Evolutionary conservation across 1,140 invertebrate genomes (phyloP).

Genomic region (Cotesia typhae): DNA sequence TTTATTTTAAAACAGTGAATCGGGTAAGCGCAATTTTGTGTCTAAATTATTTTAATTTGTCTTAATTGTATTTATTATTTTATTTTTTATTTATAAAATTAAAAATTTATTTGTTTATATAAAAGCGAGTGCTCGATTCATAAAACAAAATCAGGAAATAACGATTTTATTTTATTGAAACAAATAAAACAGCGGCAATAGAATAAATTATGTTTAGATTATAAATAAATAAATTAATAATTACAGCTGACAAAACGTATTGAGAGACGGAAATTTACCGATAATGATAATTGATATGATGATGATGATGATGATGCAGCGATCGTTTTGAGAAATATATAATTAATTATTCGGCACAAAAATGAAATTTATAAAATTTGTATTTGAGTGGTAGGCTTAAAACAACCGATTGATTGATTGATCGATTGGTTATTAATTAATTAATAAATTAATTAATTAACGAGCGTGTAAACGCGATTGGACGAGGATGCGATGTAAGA

Average conservation of each 20-base stretch:
- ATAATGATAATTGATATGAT: not conserved
- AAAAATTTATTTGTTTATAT: constrained; percentile 46
- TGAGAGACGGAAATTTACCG: constrained; percentile 17
- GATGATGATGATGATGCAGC: not conserved
- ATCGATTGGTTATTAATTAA: too few species aligned
- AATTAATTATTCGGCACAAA: constrained; percentile 28
- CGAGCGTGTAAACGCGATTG: constrained; percentile 38
- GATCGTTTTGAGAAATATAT: not conserved
- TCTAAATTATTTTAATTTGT: constrained; percentile 37
- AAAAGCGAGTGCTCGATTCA: constrained; percentile 34
- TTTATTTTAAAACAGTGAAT: constrained; percentile 27
- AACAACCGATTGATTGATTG: too few species aligned
- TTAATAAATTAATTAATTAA: constrained; percentile 43
- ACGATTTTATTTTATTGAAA: too few species aligned
- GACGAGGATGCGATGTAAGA: constrained; percentile 32
- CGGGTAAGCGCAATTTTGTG: constrained; percentile 39
- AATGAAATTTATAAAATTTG: constrained; percentile 47
- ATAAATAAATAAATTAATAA: too few species aligned
- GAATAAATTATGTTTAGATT: not conserved
- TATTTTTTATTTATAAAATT: not conserved
- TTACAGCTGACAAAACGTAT: not conserved
- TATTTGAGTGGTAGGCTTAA: constrained; percentile 45
- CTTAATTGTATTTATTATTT: constrained; percentile 25
- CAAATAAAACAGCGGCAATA: too few species aligned
- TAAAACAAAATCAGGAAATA: not conserved